These are phyloP conservation scores for Callorhinus ursinus DNA, from an alignment of 2,113 vertebrate genomes.

Conservation along the genomic window DNA sequence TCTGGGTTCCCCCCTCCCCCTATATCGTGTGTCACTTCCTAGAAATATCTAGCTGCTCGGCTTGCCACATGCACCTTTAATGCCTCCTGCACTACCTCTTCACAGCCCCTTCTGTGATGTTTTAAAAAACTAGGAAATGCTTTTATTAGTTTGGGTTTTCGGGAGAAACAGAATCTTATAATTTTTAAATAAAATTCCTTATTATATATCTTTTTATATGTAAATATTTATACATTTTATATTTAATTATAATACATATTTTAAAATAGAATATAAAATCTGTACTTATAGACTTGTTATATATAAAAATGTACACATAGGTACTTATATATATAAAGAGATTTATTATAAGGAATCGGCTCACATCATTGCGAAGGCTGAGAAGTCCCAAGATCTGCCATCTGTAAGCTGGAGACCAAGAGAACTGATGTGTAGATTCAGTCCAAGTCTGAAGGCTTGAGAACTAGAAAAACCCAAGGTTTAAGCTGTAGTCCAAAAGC, in stretches of 20 bases:
- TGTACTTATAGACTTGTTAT: neutral
- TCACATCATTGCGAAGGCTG: neutral
- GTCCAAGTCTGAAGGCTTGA: neutral
- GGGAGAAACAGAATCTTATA: neutral
- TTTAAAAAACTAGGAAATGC: neutral
- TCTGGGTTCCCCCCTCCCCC: neutral
- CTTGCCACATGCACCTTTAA: neutral
- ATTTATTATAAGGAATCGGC: neutral
- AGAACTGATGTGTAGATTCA: neutral
- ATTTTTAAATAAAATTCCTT: neutral
- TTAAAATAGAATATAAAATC: neutral
- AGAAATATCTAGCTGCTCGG: neutral
- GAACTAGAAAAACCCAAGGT: neutral
- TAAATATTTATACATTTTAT: neutral
- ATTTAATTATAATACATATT: neutral
- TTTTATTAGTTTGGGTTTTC: neutral
- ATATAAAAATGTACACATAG: neutral
- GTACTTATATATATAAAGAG: neutral
- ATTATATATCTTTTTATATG: neutral
- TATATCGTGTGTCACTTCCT: rapidly evolving
- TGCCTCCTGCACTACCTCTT: too few relatives aligned
- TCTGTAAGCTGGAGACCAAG: neutral
- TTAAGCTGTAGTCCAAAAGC: neutral
- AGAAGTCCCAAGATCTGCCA: neutral
- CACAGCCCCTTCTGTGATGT: neutral